These are phyloP conservation scores for Conistra vaccinii DNA, from an alignment of 2,888 invertebrate genomes.

Conservation along the genomic window DNA sequence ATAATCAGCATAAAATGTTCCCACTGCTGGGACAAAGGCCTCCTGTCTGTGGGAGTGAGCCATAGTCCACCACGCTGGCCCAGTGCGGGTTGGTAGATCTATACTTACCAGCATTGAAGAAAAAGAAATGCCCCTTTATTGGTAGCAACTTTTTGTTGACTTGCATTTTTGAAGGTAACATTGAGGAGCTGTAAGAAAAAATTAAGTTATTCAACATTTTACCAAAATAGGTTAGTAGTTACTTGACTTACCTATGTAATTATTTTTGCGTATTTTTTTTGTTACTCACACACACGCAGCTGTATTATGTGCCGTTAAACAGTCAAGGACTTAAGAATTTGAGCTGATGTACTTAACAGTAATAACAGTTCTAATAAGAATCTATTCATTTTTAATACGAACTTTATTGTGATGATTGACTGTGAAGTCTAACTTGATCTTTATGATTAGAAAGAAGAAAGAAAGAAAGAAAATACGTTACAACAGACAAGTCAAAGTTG, in stretches of 20 bases:
- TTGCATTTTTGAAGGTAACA: conserved; percentile 81
- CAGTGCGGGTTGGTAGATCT: not conserved
- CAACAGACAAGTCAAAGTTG: not conserved
- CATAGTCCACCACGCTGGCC: not conserved
- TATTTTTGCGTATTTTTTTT: conserved; percentile 34
- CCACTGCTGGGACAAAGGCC: too few species aligned
- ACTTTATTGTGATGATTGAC: not conserved
- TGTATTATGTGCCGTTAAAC: not conserved
- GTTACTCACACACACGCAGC: not conserved
- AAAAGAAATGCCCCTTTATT: conserved; percentile 96
- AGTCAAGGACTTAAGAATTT: conserved; percentile 27
- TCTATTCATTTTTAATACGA: not conserved
- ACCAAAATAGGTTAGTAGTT: not conserved
- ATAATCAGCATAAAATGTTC: too few species aligned
- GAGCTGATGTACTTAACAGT: not conserved
- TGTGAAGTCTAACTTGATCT: conserved; percentile 11
- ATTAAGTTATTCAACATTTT: not conserved
- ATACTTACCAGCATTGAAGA: conserved; percentile 95
- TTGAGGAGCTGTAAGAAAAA: conserved; percentile 58
- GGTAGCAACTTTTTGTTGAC: conserved; percentile 94
- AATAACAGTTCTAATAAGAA: not conserved
- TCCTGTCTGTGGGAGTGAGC: too few species aligned
- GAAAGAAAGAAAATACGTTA: too few species aligned
- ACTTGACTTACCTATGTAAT: not conserved
- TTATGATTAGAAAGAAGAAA: too few species aligned